A percentile compares a stretch with the other conserved stretches of the same genome.
phyloP scores from a whole-genome alignment of 2,888 invertebrate species.

The Lasius platythorax region DNA sequence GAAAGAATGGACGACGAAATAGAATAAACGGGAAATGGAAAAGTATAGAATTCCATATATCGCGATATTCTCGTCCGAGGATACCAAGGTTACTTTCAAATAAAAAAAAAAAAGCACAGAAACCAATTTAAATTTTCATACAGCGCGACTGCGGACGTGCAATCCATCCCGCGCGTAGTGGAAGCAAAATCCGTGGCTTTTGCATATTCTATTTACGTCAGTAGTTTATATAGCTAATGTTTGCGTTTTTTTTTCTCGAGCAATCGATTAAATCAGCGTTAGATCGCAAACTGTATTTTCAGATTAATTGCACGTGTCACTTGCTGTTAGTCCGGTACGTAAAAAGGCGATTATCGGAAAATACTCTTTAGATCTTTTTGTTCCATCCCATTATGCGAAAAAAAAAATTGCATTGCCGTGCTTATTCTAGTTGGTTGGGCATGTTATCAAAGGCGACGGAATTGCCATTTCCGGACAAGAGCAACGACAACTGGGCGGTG shows the following conservation, averaged over 20 bases:
- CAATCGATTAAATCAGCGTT: slow-evolving; percentile 4
- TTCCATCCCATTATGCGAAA: not conserved
- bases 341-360: not conserved
- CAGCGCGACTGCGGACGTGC: slow-evolving; percentile 39
- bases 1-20: slow-evolving; percentile 44
- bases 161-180: slow-evolving; percentile 27
- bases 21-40: slow-evolving; percentile 54
- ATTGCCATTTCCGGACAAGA: slow-evolving; percentile 92
- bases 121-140: slow-evolving; percentile 52
- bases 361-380: not conserved
- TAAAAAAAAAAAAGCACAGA: slow-evolving; percentile 50
- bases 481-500: slow-evolving; percentile 88
- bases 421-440: slow-evolving; percentile 90
- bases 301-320: not conserved
- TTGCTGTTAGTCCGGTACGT: not conserved
- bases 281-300: not conserved
- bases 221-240: not conserved
- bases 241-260: not conserved
- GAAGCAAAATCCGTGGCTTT: slow-evolving; percentile 6
- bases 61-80: slow-evolving; percentile 46
- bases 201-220: slow-evolving; percentile 20
- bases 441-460: slow-evolving; percentile 92
- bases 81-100: slow-evolving; percentile 48
- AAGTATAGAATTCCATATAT: slow-evolving; percentile 52
- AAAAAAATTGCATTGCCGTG: slow-evolving; percentile 2